Evolutionary conservation across 2,113 vertebrate species (phyloP), one percentile per base, ranked within the genome.

Genomic region (Ondatra zibethicus): DNA sequence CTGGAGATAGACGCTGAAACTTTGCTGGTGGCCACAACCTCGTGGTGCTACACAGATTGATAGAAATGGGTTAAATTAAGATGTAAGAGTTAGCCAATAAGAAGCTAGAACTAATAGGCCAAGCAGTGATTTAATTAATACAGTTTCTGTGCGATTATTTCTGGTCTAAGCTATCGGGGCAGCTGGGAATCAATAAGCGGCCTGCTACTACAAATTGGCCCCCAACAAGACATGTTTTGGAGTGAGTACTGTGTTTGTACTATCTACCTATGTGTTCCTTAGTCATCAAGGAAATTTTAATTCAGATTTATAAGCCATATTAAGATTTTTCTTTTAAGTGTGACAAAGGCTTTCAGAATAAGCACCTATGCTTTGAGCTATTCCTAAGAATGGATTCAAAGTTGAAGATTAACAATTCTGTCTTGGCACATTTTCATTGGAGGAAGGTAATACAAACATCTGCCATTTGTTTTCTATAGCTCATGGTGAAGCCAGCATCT

Each of bases 231-330:
- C 55, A 19, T 58, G 19, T 58, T 97, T 96, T 52, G 92, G 93
- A 96, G 39, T 86, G 45, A 93, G 75, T 92, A 94, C 50, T 88
- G 1, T 88, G 77, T 8, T 63, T 94, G 25, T 6, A 86, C 27
- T 17, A 82, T 68, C 17, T 73, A 82, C 94, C 75, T 90, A 86
- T 78, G 63, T 66, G 85, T 85, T 94, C n/a, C 42, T 77, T 78
- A 90, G 17, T 92, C 21, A 95, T 52, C 61, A 95, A 95, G 90
- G 88, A 76, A 81, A 87, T 76, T 88, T 86, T 96, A 39, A 96
- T 61, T 95, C 84, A 81, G 82, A 93, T 88, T 88, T 95, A 42
- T 42, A 81, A 95, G 80, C 63, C 50, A 96, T 17, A 77, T 1
- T 89, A 96, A 96, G 55, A 11, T 19, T 45, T 45, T 91, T 25